Evolutionary conservation across 1,140 invertebrate genomes (phyloP).

Genomic region (Lasioglossum albipes): DNA sequence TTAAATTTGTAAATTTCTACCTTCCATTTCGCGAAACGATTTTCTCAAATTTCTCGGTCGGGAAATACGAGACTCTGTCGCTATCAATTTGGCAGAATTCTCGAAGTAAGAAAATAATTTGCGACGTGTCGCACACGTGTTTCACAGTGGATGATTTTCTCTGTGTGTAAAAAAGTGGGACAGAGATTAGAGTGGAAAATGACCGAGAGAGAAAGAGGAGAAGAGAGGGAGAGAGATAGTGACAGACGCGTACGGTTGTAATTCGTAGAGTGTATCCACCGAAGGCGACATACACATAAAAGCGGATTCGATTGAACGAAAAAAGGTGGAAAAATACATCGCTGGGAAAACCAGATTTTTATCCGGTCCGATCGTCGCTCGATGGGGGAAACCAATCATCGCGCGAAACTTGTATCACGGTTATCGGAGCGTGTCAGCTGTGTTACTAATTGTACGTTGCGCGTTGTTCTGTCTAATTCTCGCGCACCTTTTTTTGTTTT

Average conservation of each 20-base stretch:
- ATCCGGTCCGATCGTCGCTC: constrained; percentile 13
- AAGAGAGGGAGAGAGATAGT: neutral
- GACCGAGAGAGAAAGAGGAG: neutral
- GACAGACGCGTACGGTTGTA: constrained; percentile 6
- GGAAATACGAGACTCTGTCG: no score
- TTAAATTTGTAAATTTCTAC: no score
- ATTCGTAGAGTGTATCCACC: constrained; percentile 3
- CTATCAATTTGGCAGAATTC: no score
- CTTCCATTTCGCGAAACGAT: no score
- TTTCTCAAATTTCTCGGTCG: no score
- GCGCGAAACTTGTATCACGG: constrained; percentile 4
- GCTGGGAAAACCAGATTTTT: constrained; percentile 20
- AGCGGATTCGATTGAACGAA: constrained; percentile 36
- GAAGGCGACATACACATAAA: constrained; percentile 35
- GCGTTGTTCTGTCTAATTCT: neutral
- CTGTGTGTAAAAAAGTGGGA: neutral
- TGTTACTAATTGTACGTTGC: constrained; percentile 10
- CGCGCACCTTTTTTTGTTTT: no score
- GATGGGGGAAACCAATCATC: constrained; percentile 32
- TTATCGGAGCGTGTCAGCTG: neutral
- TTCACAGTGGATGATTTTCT: constrained; percentile 20
- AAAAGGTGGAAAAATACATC: constrained; percentile 30
- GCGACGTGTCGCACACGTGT: neutral
- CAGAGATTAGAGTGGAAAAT: neutral
- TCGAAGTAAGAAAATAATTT: no score